Evolutionary conservation across 2,797 vertebrate genomes (phyloP).

Genomic region (Smutsia gigantea): DNA sequence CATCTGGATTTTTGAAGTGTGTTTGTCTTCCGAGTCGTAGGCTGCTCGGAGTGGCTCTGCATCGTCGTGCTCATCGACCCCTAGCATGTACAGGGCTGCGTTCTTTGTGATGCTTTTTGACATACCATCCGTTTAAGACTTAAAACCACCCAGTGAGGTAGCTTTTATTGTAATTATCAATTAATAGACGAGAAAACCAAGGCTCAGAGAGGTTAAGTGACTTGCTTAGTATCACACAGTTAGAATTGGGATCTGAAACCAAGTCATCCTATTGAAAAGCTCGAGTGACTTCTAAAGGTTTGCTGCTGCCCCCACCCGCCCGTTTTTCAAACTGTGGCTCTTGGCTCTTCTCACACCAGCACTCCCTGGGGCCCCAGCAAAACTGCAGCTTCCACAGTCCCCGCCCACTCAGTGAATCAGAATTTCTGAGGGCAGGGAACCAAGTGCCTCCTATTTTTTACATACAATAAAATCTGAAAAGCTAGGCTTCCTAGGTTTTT

Average conservation of each 20-base stretch:
- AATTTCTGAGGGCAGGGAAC: not conserved
- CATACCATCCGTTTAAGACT: not conserved
- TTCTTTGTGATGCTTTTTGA: not conserved
- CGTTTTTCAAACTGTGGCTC: conserved; percentile 1
- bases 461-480: not conserved
- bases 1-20: not conserved
- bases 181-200: conserved; percentile 15
- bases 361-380: not conserved
- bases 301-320: not conserved
- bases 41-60: not conserved
- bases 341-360: not conserved
- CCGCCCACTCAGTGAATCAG: not conserved
- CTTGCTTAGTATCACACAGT: not conserved
- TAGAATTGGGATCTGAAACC: conserved; percentile 19
- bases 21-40: not conserved
- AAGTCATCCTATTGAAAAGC: not conserved
- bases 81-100: not conserved
- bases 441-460: not conserved
- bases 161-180: not conserved
- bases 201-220: not conserved
- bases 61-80: not conserved
- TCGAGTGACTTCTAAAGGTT: conserved; percentile 1
- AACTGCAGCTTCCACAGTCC: not conserved
- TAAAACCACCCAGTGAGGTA: not conserved
- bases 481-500: conserved; percentile 13